phyloP scores from a whole-genome alignment of 2,888 invertebrate genomes.

The Tortrix viridana region DNA sequence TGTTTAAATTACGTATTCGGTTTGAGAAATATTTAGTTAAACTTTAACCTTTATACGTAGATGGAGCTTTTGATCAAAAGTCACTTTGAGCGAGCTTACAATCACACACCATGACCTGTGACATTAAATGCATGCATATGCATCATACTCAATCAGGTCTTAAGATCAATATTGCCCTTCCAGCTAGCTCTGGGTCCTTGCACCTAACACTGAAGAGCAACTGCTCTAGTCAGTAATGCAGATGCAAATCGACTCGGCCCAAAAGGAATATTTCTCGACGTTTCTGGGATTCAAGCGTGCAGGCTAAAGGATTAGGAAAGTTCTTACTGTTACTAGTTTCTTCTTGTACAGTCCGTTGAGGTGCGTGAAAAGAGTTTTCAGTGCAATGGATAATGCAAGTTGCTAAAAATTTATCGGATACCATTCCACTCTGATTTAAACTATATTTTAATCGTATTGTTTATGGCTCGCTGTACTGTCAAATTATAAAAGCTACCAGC shows the following conservation, averaged over 20 bases:
- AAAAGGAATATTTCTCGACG: slow-evolving; percentile 56
- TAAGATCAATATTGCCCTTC: slow-evolving; percentile 10
- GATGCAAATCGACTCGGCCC: slow-evolving; percentile 58
- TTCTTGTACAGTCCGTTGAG: neutral
- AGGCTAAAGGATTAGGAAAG: slow-evolving; percentile 40
- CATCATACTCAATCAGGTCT: neutral
- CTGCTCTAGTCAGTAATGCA: slow-evolving; percentile 55
- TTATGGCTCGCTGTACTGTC: no score
- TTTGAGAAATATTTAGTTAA: no score
- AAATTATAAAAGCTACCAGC: no score
- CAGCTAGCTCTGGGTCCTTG: slow-evolving; percentile 17
- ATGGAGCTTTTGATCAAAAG: no score
- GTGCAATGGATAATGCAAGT: no score
- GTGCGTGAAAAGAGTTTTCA: no score
- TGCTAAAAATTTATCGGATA: no score
- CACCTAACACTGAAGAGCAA: slow-evolving; percentile 44
- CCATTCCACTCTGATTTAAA: no score
- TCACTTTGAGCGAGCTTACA: neutral
- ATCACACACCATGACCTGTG: neutral
- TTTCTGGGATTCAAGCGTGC: slow-evolving; percentile 47
- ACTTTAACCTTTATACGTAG: no score
- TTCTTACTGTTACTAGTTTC: slow-evolving; percentile 5
- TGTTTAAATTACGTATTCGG: no score
- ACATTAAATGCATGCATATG: neutral
- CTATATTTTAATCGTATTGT: no score